Percentiles rank a stretch among this genome's conserved stretches.
Evolutionary conservation across 1,140 invertebrate species (phyloP).

Genomic region (Druon quercuslanigerum): DNA sequence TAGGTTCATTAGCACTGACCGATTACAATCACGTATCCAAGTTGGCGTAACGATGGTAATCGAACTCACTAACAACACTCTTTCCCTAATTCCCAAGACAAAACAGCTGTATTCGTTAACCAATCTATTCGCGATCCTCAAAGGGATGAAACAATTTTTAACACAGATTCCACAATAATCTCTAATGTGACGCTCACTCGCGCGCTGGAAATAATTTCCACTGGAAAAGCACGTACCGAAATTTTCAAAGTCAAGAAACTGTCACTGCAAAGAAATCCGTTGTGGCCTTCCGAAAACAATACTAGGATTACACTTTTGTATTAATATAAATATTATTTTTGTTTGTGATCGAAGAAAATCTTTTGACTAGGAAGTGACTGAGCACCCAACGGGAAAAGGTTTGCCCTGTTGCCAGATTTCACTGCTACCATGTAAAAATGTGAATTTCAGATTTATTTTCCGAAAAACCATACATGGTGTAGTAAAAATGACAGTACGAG

Average conservation of each 20-base stretch:
- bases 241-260: not conserved
- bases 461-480: slow-evolving; percentile 22
- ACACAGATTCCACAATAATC: slow-evolving; percentile 50
- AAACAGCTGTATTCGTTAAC: not conserved
- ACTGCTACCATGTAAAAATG: slow-evolving; percentile 64
- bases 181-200: slow-evolving; percentile 48
- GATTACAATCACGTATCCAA: not conserved
- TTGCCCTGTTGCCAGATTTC: slow-evolving; percentile 72
- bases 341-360: slow-evolving; percentile 60
- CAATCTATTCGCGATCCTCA: not conserved
- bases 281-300: not conserved
- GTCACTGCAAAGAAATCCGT: not conserved
- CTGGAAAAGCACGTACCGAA: not conserved
- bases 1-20: slow-evolving; percentile 11
- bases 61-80: not conserved
- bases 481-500: slow-evolving; percentile 33
- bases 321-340: slow-evolving; percentile 29
- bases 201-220: slow-evolving; percentile 27
- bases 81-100: not conserved
- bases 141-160: slow-evolving; percentile 40
- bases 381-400: slow-evolving; percentile 62
- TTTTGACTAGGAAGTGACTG: slow-evolving; percentile 72
- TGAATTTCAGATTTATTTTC: slow-evolving; percentile 49
- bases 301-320: slow-evolving; percentile 8
- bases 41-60: not conserved